Conservation (phyloP, 2,113 vertebrate species). For the Panthera tigris region DNA sequence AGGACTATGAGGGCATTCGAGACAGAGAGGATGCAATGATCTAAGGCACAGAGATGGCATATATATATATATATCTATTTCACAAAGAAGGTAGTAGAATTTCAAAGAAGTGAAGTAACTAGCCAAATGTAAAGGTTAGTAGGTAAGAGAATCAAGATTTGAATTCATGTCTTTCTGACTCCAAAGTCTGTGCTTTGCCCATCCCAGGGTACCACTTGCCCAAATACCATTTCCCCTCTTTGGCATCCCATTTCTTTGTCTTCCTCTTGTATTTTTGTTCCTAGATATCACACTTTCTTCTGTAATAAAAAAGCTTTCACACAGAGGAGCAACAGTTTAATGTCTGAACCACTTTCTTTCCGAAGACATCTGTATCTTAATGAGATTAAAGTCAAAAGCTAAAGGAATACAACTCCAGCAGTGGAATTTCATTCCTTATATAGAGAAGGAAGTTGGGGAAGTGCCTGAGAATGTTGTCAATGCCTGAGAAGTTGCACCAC, state of each 20-base stretch:
- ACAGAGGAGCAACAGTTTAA: not conserved
- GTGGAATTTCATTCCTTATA: not conserved
- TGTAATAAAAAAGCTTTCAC: not conserved
- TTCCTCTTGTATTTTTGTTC: not conserved
- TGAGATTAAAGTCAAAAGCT: not conserved
- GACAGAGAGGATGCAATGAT: not conserved
- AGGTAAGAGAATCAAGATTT: not conserved
- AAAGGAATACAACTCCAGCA: not conserved
- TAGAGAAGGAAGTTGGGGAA: not conserved
- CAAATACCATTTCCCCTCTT: not conserved
- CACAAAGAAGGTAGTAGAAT: not conserved
- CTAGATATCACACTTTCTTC: not conserved
- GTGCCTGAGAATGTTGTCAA: not conserved
- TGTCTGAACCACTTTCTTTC: not conserved
- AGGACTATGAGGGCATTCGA: not conserved
- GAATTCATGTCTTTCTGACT: not conserved
- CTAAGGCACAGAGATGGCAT: not conserved
- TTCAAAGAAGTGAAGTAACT: constrained; percentile 1
- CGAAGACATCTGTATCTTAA: not conserved
- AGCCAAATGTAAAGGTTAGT: not conserved
- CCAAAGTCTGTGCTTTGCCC: not conserved
- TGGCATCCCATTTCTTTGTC: not conserved
- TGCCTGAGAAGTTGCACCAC: not conserved
- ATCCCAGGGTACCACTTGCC: not conserved
- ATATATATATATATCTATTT: not conserved